Conservation (phyloP, 2,888 invertebrate genomes). For the Eupithecia subumbrata region DNA sequence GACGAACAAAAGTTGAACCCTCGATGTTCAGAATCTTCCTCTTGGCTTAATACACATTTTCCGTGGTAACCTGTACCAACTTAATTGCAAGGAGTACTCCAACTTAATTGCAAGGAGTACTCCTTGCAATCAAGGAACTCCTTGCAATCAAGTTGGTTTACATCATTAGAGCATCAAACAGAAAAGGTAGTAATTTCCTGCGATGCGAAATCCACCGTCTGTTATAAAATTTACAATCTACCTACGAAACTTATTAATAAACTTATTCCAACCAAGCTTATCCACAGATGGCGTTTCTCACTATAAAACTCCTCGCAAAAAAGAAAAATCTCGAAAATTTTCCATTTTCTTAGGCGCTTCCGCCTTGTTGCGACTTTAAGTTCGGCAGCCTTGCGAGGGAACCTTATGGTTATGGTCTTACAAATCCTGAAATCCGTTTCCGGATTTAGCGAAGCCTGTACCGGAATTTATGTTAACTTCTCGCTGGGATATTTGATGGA, state of each 20-base stretch:
- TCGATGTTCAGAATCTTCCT: too few relatives aligned
- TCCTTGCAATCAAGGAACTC: too few relatives aligned
- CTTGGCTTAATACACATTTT: too few relatives aligned
- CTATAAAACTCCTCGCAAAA: conserved; percentile 2
- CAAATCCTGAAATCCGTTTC: conserved; percentile 36
- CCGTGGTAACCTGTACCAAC: too few relatives aligned
- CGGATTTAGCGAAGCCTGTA: conserved; percentile 18
- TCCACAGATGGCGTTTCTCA: conserved; percentile 3
- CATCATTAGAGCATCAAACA: too few relatives aligned
- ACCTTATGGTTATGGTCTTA: conserved; percentile 33
- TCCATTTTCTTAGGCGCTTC: conserved; percentile 31
- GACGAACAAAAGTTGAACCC: too few relatives aligned
- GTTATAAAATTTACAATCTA: not conserved
- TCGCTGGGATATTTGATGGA: conserved; percentile 28
- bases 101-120: too few relatives aligned
- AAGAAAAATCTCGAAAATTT: conserved; percentile 14
- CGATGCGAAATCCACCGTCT: not conserved
- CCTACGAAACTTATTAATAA: not conserved
- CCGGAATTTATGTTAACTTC: conserved; percentile 30
- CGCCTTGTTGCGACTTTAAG: conserved; percentile 29
- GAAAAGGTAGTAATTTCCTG: not conserved
- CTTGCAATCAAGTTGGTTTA: too few relatives aligned
- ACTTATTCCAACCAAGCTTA: conserved; percentile 3
- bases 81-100: too few relatives aligned
- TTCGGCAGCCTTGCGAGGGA: conserved; percentile 17